phyloP scores from a whole-genome alignment of 2,797 vertebrate genomes.

The Eulemur rubriventer region DNA sequence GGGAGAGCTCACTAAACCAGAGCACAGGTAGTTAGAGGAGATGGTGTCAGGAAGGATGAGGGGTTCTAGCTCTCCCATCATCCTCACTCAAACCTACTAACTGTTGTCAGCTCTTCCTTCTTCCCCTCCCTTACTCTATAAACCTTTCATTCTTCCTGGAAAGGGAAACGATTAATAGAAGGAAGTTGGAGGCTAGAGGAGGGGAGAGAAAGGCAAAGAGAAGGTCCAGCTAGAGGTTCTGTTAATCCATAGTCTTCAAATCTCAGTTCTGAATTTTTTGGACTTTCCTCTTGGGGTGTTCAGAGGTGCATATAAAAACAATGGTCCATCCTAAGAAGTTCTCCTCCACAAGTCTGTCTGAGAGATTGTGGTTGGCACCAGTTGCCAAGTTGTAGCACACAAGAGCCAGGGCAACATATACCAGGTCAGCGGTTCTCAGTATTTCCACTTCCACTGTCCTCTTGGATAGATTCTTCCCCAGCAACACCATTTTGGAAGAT shows the following conservation, averaged over 20 bases:
- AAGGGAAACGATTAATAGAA: not conserved
- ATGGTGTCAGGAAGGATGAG: not conserved
- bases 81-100: not conserved
- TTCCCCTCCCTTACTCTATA: slow-evolving; percentile 15
- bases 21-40: slow-evolving; percentile 44
- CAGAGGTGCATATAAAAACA: not conserved
- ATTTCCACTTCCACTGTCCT: not conserved
- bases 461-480: not conserved
- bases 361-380: not conserved
- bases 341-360: not conserved
- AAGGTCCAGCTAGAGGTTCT: not conserved
- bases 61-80: not conserved
- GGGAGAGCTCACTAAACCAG: not conserved
- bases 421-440: not conserved
- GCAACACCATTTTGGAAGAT: not conserved
- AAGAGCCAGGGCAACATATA: not conserved
- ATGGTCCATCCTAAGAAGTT: not conserved
- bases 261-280: not conserved
- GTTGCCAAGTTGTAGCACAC: not conserved
- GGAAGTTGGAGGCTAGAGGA: not conserved
- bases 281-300: not conserved
- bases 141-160: not conserved
- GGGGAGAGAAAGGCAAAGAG: not conserved
- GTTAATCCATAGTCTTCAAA: not conserved
- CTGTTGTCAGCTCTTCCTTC: slow-evolving; percentile 1